Evolutionary conservation across 2,888 invertebrate species (phyloP), one percentile per base, ranked within the genome.

Genomic region (Tetheella fluctuosa): DNA sequence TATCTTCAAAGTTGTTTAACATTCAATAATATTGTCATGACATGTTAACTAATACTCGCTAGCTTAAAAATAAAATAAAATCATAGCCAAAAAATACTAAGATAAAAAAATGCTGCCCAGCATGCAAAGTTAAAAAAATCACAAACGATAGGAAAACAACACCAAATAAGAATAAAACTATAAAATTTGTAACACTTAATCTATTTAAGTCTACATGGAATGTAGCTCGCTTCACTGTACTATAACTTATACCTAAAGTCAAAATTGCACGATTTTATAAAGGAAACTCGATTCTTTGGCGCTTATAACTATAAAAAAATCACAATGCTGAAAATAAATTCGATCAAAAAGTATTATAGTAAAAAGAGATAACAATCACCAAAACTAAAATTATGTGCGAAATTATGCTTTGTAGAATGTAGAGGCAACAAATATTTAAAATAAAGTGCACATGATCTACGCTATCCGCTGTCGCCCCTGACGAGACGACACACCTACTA

Each of bases 251-350:
- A 67, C 62, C 67, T 83, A 78, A 79, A 70, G 80, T 84, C 79
- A 87, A 87, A 85, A 91, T 90, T 90, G 90, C 90, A 90, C 89
- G 80, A 80, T 75, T 76, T 69, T 73, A 81, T 48, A 20, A 80
- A 81, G 85, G 86, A 85, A 89, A 85, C 81, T 80, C 71, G 74
- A 82, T 84, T 89, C 91, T 92, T 92, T 91, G 92, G 92, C 81
- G 80, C 89, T 89, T 90, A 89, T 70, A 68, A 83, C 82, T 84
- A 84, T 63, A 74, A 30, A 77, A 79, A 82, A 87, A 90, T 89
- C 89, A 90, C 88, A 88, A 84, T 76, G 73, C 68, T 76, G 69
- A 72, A 80, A 83, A 80, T 80, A 87, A 88, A 89, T 85, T 86
- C 85, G 83, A 85, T 85, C 80, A 64, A 75, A 78, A 76, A 68